Conservation (phyloP, 2,888 invertebrate species). For the Tetanocera ferruginea region DNA sequence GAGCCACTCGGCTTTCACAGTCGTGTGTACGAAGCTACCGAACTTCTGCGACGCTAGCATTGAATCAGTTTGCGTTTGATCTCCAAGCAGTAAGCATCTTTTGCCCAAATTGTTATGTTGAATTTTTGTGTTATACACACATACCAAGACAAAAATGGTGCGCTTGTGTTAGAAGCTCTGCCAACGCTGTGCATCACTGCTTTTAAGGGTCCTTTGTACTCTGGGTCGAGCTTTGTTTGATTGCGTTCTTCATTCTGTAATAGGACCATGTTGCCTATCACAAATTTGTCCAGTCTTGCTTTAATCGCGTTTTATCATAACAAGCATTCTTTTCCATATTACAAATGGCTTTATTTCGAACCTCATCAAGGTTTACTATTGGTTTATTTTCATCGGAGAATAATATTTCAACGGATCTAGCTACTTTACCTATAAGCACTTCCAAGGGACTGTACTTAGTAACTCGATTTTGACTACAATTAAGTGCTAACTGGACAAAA, state of each 20-base stretch:
- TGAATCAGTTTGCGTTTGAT: too few relatives aligned
- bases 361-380: conserved; percentile 14
- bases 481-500: conserved; percentile 25
- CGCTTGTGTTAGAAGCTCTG: too few relatives aligned
- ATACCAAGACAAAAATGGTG: too few relatives aligned
- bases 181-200: too few relatives aligned
- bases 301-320: conserved; percentile 29
- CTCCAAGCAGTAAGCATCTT: too few relatives aligned
- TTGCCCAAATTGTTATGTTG: too few relatives aligned
- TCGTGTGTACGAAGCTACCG: too few relatives aligned
- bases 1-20: too few relatives aligned
- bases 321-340: conserved; percentile 14
- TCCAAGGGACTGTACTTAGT: conserved; percentile 27
- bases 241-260: conserved; percentile 27
- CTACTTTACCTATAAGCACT: conserved; percentile 33
- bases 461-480: conserved; percentile 26
- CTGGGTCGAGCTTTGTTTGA: conserved; percentile 30
- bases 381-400: neutral
- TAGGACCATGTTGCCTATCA: conserved; percentile 12
- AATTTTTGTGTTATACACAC: too few relatives aligned
- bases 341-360: conserved; percentile 10
- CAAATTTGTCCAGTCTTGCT: conserved; percentile 23
- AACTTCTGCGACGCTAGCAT: too few relatives aligned
- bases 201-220: conserved; percentile 36
- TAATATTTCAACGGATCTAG: conserved; percentile 4